phyloP scores from a whole-genome alignment of 1,140 invertebrate species.

The Magallana angulata region DNA sequence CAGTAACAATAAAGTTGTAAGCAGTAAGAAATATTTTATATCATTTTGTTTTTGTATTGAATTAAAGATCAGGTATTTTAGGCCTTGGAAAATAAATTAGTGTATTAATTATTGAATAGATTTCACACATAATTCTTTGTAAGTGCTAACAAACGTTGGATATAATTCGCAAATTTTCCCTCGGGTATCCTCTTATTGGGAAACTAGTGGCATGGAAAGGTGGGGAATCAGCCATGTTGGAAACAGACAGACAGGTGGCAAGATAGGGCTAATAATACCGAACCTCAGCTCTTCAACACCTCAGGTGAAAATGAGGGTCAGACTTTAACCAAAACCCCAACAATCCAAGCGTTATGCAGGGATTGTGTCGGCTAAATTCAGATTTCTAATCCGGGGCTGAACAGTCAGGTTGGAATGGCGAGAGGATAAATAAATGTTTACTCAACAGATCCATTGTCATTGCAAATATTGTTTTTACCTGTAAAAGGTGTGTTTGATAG shows the following conservation, averaged over 20 bases:
- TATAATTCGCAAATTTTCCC: background rate
- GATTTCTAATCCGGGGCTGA: conserved; percentile 29
- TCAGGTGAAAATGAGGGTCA: conserved; percentile 32
- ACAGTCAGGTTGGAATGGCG: conserved; percentile 10
- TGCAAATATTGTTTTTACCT: conserved; percentile 38
- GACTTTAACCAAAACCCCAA: background rate
- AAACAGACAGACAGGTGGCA: background rate
- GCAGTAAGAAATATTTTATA: too few relatives aligned
- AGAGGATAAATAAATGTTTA: conserved; percentile 38
- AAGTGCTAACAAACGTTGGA: conserved; percentile 14
- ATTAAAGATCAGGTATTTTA: background rate
- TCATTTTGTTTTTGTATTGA: too few relatives aligned
- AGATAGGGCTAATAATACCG: conserved; percentile 17
- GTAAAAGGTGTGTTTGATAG: conserved; percentile 28
- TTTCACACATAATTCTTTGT: conserved; percentile 19
- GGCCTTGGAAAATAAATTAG: background rate
- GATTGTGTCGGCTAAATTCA: conserved; percentile 17
- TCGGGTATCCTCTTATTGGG: background rate
- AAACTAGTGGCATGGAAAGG: background rate
- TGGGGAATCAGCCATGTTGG: background rate
- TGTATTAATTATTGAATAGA: conserved; percentile 25
- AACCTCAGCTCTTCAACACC: conserved; percentile 16
- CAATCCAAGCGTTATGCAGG: background rate
- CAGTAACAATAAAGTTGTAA: too few relatives aligned
- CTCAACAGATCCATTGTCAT: conserved; percentile 28